phyloP scores from a whole-genome alignment of 2,797 vertebrate genomes.

The Arremon aurantiirostris region DNA sequence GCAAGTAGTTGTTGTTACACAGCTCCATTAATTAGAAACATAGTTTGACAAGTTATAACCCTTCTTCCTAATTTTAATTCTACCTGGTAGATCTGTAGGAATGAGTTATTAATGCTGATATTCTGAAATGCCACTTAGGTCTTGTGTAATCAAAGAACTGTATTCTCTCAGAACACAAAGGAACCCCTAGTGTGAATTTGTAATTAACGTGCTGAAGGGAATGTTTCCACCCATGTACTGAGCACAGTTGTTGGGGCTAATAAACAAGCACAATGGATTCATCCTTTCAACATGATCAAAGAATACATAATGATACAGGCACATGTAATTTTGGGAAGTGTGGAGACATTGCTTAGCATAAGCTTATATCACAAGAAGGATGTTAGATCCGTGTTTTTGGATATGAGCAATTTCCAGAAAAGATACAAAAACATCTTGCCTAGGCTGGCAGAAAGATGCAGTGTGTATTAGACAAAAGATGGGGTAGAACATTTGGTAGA shows the following conservation, averaged over 20 bases:
- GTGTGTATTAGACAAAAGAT: not conserved
- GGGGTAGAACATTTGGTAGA: not conserved
- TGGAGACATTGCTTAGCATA: constrained; percentile 55
- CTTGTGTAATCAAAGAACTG: constrained; percentile 67
- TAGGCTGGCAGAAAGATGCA: not conserved
- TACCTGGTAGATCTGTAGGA: constrained; percentile 62
- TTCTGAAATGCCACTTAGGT: constrained; percentile 69
- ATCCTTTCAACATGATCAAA: constrained; percentile 66
- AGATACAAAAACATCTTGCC: not conserved
- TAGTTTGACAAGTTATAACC: constrained; percentile 60
- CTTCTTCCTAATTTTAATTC: constrained; percentile 69
- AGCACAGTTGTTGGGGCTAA: constrained; percentile 50
- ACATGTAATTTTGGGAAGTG: constrained; percentile 40
- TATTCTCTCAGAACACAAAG: constrained; percentile 73
- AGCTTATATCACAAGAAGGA: constrained; percentile 56
- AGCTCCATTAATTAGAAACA: constrained; percentile 55
- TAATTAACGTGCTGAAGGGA: constrained; percentile 64
- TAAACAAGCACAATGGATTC: constrained; percentile 62
- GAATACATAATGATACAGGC: constrained; percentile 52
- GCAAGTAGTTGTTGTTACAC: not conserved
- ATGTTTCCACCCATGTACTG: constrained; percentile 53
- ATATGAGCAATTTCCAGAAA: constrained; percentile 47
- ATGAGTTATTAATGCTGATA: constrained; percentile 72
- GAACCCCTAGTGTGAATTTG: constrained; percentile 60
- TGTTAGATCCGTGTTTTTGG: constrained; percentile 3